These are phyloP conservation scores for Phortica okadai DNA, from an alignment of 2,888 invertebrate genomes.

Conservation along the genomic window DNA sequence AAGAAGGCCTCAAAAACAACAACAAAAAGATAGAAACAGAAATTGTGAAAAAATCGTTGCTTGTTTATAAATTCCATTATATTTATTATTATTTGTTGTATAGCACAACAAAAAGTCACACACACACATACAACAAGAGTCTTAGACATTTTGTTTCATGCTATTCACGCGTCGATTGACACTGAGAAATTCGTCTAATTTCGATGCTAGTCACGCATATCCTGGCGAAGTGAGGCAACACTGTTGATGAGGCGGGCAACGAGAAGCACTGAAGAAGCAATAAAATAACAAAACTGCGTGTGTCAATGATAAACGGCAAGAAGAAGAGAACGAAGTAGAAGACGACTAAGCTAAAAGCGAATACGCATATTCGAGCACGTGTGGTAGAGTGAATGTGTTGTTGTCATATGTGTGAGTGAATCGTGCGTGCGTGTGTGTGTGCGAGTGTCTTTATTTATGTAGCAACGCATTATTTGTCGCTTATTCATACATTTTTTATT, in stretches of 20 bases:
- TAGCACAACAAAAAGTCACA: not conserved
- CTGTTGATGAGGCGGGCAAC: not conserved
- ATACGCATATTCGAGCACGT: too few relatives aligned
- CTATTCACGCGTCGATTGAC: constrained; percentile 58
- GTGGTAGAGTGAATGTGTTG: too few relatives aligned
- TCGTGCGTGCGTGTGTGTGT: not conserved
- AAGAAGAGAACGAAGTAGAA: not conserved
- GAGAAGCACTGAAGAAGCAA: not conserved
- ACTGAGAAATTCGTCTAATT: constrained; percentile 63
- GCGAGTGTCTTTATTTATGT: not conserved
- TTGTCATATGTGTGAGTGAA: not conserved
- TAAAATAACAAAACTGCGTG: constrained; percentile 5
- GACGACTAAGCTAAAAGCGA: not conserved
- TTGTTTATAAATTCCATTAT: constrained; percentile 55
- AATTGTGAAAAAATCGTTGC: constrained; percentile 13
- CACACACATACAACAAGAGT: not conserved
- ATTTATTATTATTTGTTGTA: constrained; percentile 54
- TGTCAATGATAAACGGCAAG: not conserved
- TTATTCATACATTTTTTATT: constrained; percentile 27
- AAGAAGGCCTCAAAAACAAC: not conserved
- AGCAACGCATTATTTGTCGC: constrained; percentile 24
- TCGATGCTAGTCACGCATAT: constrained; percentile 68
- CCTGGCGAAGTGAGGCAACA: constrained; percentile 50
- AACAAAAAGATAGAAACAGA: not conserved
- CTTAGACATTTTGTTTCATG: constrained; percentile 15